Conservation (phyloP, 2,888 invertebrate species). For the Tholera decimalis region DNA sequence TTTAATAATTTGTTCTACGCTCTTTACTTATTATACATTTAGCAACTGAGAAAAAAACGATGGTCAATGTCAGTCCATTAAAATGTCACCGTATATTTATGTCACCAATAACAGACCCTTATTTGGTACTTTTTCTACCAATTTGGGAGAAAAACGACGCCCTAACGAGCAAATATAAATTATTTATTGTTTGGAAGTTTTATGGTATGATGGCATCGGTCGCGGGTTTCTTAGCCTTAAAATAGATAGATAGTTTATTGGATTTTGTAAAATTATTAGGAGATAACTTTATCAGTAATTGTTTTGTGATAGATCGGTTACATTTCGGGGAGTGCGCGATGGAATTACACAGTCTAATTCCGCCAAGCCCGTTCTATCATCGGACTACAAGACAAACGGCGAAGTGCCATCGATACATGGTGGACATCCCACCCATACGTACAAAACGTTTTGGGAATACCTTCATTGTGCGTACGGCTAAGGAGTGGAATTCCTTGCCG, state of each 20-base stretch:
- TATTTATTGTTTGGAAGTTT: constrained; percentile 47
- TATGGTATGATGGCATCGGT: constrained; percentile 17
- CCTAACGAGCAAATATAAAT: constrained; percentile 54
- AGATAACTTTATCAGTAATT: constrained; percentile 2
- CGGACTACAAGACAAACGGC: too few relatives aligned
- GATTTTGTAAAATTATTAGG: not conserved
- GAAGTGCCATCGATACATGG: too few relatives aligned
- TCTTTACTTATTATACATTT: constrained; percentile 15
- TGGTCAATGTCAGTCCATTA: constrained; percentile 44
- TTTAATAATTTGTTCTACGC: not conserved
- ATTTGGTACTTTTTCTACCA: constrained; percentile 54
- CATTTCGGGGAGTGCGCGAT: too few relatives aligned
- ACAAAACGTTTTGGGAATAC: too few relatives aligned
- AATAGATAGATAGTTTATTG: constrained; percentile 27
- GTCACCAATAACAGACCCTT: constrained; percentile 49
- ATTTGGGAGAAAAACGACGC: constrained; percentile 50
- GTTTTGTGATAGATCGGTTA: constrained; percentile 4
- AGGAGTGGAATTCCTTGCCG: too few relatives aligned
- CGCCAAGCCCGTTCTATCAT: too few relatives aligned
- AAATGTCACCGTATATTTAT: constrained; percentile 53
- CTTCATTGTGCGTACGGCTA: too few relatives aligned
- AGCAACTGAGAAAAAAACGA: constrained; percentile 10
- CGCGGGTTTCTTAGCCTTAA: constrained; percentile 29
- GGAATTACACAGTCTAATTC: too few relatives aligned
- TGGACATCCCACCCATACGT: too few relatives aligned